phyloP scores from a whole-genome alignment of 2,888 invertebrate species.

The Stegophylla sp. region DNA sequence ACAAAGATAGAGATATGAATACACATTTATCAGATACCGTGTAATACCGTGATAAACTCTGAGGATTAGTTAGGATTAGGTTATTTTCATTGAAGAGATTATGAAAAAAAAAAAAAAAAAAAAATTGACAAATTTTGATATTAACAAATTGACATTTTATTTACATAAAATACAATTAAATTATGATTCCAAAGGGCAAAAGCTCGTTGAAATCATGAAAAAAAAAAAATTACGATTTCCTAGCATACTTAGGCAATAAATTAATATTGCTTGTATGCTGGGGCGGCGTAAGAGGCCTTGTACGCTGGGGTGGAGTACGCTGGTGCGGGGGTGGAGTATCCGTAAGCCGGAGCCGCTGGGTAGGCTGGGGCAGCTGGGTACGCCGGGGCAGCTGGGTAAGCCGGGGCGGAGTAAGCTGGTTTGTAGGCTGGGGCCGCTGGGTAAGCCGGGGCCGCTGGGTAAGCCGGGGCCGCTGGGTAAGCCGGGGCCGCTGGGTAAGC shows the following conservation, averaged over 20 bases:
- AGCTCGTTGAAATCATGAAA: too few relatives aligned
- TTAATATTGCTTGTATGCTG: conserved; percentile 1
- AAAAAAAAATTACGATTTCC: background rate
- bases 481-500: conserved; percentile 46
- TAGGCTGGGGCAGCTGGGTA: conserved; percentile 25
- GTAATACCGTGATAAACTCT: too few relatives aligned
- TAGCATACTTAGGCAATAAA: background rate
- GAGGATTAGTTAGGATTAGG: too few relatives aligned
- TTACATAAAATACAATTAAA: conserved; percentile 42
- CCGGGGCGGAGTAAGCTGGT: conserved; percentile 37
- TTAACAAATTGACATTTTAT: conserved; percentile 35
- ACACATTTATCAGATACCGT: too few relatives aligned
- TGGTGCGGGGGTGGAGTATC: conserved; percentile 12
- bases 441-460: conserved; percentile 30
- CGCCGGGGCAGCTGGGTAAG: conserved; percentile 25
- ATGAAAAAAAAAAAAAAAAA: too few relatives aligned
- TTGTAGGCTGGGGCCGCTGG: conserved; percentile 13
- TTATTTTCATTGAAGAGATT: too few relatives aligned
- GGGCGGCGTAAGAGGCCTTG: conserved; percentile 7
- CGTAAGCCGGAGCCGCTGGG: conserved; percentile 15
- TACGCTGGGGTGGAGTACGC: conserved; percentile 5
- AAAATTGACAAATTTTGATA: too few relatives aligned
- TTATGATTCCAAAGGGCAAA: background rate
- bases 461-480: background rate
- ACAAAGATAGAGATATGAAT: too few relatives aligned